These are phyloP conservation scores for Ramphastos sulfuratus DNA, from an alignment of 2,113 vertebrate species.

Conservation along the genomic window DNA sequence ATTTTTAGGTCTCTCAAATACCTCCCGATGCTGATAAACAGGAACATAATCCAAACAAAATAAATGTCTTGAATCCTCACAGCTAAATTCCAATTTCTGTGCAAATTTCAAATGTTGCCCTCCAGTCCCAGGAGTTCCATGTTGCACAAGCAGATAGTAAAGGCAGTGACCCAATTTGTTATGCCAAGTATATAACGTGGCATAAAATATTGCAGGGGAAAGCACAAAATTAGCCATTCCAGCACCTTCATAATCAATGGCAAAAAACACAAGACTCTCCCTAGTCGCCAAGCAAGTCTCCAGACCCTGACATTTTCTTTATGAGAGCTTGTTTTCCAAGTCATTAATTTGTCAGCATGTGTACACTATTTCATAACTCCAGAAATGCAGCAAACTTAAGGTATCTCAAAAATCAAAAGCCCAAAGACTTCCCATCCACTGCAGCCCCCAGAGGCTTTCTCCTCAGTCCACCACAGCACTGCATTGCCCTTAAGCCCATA, in stretches of 20 bases:
- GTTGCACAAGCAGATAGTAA: constrained; percentile 37
- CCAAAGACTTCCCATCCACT: neutral
- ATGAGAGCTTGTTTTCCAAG: constrained; percentile 25
- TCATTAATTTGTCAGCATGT: constrained; percentile 20
- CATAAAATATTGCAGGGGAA: constrained; percentile 15
- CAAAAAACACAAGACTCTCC: neutral
- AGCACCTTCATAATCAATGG: neutral
- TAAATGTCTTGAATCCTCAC: constrained; percentile 43
- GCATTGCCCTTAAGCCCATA: rapidly evolving
- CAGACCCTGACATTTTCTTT: constrained; percentile 7
- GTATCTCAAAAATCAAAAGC: neutral
- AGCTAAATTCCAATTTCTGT: constrained; percentile 69
- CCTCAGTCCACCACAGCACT: neutral
- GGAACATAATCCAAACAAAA: constrained; percentile 58
- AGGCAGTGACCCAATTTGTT: neutral
- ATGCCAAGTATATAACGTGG: neutral
- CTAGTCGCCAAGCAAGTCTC: neutral
- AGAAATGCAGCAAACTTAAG: neutral
- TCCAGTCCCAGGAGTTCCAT: neutral
- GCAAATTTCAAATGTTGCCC: constrained; percentile 44
- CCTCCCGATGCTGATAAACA: constrained; percentile 46
- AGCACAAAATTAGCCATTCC: constrained; percentile 5
- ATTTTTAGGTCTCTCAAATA: constrained; percentile 54
- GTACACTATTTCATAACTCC: neutral
- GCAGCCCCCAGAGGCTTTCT: neutral